Evolutionary conservation across 2,113 vertebrate species (phyloP).

Genomic region (Gasterosteus nipponicus): DNA sequence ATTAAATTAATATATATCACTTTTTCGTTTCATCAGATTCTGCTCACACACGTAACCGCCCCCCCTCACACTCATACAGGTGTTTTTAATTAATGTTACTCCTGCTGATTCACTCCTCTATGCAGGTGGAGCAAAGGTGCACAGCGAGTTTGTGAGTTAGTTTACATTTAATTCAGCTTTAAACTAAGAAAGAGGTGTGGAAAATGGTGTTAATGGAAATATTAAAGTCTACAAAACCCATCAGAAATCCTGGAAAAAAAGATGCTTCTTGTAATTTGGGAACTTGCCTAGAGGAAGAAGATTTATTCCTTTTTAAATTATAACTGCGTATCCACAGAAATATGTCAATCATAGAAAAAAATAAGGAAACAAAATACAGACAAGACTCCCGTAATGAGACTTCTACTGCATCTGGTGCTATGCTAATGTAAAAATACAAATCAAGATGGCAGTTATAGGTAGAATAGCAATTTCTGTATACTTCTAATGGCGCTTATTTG

Average conservation of each 20-base stretch:
- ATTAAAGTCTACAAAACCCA: neutral
- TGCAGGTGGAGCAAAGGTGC: neutral
- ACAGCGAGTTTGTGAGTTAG: neutral
- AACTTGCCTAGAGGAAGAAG: neutral
- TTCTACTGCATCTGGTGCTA: slow-evolving; percentile 74
- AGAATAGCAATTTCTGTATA: neutral
- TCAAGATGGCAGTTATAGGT: slow-evolving; percentile 50
- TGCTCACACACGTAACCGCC: too few species aligned
- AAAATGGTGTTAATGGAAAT: too few species aligned
- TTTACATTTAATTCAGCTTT: neutral
- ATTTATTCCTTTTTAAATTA: neutral
- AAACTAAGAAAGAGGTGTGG: neutral
- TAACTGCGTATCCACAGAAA: too few species aligned
- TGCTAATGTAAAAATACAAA: slow-evolving; percentile 52
- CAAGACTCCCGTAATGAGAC: slow-evolving; percentile 74
- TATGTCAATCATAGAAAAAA: neutral
- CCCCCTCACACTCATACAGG: neutral
- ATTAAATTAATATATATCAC: neutral
- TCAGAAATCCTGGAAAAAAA: neutral
- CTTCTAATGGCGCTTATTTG: neutral
- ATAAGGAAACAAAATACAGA: slow-evolving; percentile 78
- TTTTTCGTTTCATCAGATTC: neutral
- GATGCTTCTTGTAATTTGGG: neutral
- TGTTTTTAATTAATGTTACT: neutral
- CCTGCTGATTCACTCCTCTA: neutral